Evolutionary conservation across 2,113 vertebrate species (phyloP).

Genomic region (Plestiodon gilberti): DNA sequence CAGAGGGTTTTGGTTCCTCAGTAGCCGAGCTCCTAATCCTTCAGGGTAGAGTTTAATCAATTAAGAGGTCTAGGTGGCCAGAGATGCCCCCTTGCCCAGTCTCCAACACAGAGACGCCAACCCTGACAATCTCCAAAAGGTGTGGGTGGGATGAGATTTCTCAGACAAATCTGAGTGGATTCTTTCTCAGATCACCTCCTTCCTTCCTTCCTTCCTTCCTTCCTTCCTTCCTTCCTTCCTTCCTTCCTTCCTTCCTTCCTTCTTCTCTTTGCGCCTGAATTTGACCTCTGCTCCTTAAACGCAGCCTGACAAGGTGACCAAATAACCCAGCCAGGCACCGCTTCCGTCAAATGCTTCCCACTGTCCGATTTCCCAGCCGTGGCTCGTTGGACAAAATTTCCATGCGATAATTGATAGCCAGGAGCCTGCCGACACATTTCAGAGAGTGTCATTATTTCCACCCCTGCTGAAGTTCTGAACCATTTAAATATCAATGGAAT

Average conservation of each 20-base stretch:
- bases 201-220: no score
- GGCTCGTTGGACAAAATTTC: neutral
- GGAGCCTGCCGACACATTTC: neutral
- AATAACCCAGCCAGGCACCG: neutral
- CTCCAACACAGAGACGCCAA: no score
- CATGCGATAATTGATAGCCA: neutral
- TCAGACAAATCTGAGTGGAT: no score
- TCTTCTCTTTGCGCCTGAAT: no score
- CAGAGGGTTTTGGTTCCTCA: neutral
- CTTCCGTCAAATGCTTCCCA: neutral
- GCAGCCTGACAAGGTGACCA: no score
- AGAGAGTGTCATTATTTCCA: neutral
- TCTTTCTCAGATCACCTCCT: no score
- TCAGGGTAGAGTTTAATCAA: neutral
- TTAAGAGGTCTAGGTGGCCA: neutral
- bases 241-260: no score
- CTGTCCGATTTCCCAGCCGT: neutral
- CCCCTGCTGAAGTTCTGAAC: neutral
- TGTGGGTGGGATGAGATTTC: no score
- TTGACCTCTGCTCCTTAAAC: no score
- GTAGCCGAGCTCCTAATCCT: neutral
- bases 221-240: no score
- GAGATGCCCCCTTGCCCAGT: neutral
- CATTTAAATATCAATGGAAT: neutral
- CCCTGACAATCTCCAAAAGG: no score